A percentile compares a stretch with the other conserved stretches of the same genome.
Evolutionary conservation across 2,797 vertebrate genomes (phyloP).

Genomic region (Acrossocheilus fasciatus): DNA sequence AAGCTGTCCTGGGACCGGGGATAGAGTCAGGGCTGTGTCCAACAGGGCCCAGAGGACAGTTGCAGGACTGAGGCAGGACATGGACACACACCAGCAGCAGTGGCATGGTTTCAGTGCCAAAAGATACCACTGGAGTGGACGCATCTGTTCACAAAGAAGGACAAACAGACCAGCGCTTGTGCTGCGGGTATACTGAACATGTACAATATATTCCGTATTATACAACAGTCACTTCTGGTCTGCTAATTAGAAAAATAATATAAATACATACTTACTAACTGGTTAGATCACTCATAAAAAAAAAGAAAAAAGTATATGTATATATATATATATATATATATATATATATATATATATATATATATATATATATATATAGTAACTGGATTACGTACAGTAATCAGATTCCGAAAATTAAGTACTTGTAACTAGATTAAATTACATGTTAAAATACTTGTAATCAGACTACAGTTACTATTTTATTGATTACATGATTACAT

Average conservation of each 20-base stretch:
- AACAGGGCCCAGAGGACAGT: conserved; percentile 42
- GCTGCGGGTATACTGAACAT: background rate
- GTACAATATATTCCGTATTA: background rate
- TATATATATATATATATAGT: too few relatives aligned
- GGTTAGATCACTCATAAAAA: too few relatives aligned
- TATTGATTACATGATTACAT: too few relatives aligned
- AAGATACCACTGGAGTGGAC: background rate
- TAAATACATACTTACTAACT: background rate
- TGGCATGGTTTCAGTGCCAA: conserved; percentile 4
- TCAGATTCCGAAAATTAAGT: too few relatives aligned
- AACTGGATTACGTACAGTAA: too few relatives aligned
- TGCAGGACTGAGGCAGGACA: conserved; percentile 19
- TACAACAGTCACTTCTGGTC: background rate
- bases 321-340: too few relatives aligned
- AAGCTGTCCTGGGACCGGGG: conserved; percentile 38
- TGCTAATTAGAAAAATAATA: background rate
- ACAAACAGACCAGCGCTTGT: background rate
- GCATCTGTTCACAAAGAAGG: conserved; percentile 10
- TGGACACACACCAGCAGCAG: conserved; percentile 5
- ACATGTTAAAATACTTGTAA: too few relatives aligned
- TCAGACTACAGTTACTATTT: too few relatives aligned
- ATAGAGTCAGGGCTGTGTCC: conserved; percentile 38
- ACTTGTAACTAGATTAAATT: too few relatives aligned
- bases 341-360: too few relatives aligned
- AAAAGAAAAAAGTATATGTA: too few relatives aligned